phyloP scores from a whole-genome alignment of 1,140 invertebrate species.

The Lithobius niger region DNA sequence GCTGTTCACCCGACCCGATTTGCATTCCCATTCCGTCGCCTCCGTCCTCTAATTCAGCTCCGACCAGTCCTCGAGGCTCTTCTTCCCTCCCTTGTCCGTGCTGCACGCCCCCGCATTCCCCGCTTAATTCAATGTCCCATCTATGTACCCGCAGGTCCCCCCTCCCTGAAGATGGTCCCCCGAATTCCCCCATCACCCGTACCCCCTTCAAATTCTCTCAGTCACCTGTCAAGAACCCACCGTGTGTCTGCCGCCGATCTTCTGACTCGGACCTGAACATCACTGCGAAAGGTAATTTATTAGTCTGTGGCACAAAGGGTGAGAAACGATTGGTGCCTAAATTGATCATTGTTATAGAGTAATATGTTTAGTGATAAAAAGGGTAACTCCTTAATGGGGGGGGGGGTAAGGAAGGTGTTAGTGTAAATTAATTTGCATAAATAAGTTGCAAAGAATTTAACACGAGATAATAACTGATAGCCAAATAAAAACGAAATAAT shows the following conservation, averaged over 20 bases:
- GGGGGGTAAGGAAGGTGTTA: too few species aligned
- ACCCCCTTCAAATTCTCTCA: conserved; percentile 23
- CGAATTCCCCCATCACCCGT: conserved; percentile 21
- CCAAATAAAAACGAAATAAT: too few species aligned
- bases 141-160: conserved; percentile 22
- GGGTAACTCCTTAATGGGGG: too few species aligned
- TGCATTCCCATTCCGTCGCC: conserved; percentile 2
- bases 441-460: too few species aligned
- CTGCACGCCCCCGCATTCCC: conserved; percentile 3
- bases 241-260: conserved; percentile 54
- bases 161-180: conserved; percentile 22
- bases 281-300: conserved; percentile 83
- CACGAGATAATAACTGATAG: too few species aligned
- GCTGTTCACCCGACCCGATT: background rate
- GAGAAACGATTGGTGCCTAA: too few species aligned
- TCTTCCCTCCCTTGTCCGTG: background rate
- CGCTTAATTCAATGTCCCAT: background rate
- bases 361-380: too few species aligned
- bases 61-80: background rate
- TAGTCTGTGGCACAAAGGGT: too few species aligned
- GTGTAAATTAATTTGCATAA: too few species aligned
- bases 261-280: conserved; percentile 87
- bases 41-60: conserved; percentile 1
- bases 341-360: too few species aligned
- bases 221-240: conserved; percentile 36